Conservation (phyloP, 1,140 invertebrate species). For the Tribolium madens region DNA sequence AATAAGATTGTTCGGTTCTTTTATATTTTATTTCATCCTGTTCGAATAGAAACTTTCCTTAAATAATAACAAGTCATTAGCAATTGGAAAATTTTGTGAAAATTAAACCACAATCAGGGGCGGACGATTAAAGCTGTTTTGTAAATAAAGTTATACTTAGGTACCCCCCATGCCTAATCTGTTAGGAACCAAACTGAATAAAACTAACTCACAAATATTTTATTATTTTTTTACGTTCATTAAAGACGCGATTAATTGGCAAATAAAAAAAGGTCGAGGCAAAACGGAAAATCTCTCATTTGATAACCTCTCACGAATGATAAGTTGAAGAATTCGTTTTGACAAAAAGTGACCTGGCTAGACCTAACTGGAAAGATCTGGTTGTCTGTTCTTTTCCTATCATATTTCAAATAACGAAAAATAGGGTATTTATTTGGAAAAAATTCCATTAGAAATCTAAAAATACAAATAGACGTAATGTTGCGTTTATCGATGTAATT, state of each 20-base stretch:
- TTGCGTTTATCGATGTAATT: background rate
- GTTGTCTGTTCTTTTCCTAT: background rate
- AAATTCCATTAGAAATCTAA: too few species aligned
- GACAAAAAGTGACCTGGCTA: slow-evolving; percentile 8
- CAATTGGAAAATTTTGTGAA: too few species aligned
- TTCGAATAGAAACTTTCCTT: background rate
- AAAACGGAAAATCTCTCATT: background rate
- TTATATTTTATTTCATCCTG: background rate
- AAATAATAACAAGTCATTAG: background rate
- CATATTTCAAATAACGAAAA: background rate
- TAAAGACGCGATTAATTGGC: background rate
- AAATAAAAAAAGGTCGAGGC: slow-evolving; percentile 7
- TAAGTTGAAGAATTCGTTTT: slow-evolving; percentile 9
- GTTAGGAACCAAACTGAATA: background rate
- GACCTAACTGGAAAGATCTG: background rate
- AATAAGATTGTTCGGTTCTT: background rate
- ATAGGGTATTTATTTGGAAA: background rate
- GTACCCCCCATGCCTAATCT: background rate
- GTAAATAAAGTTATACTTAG: too few species aligned
- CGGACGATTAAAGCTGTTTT: too few species aligned
- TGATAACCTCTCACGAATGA: slow-evolving; percentile 5
- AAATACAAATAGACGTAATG: background rate
- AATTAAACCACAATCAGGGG: too few species aligned
- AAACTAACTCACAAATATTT: too few species aligned
- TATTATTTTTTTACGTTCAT: background rate